These are phyloP conservation scores for Mesorhabditis belari DNA, from an alignment of 2,888 invertebrate species.

Conservation along the genomic window DNA sequence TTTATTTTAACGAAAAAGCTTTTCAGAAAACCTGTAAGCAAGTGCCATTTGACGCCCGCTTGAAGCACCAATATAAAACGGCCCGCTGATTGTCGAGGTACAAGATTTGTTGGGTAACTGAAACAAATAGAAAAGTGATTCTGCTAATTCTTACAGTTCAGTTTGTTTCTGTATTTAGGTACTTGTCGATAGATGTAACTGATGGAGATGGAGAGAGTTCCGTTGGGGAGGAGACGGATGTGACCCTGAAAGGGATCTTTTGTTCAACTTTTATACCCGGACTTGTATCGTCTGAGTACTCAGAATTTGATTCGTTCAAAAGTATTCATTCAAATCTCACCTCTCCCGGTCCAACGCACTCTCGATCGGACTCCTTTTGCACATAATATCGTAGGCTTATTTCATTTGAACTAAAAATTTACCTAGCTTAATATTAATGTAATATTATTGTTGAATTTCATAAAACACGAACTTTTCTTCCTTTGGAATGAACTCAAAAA, in stretches of 20 bases:
- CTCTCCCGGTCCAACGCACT: constrained; percentile 14
- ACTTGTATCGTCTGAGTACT: neutral
- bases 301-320: neutral
- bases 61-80: constrained; percentile 33
- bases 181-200: constrained; percentile 26
- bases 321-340: neutral
- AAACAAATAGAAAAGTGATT: constrained; percentile 1
- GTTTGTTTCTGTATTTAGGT: constrained; percentile 11
- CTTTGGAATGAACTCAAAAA: constrained; percentile 20
- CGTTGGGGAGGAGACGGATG: constrained; percentile 16
- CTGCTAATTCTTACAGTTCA: constrained; percentile 22
- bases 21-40: constrained; percentile 3
- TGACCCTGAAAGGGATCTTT: too few species aligned
- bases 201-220: constrained; percentile 20
- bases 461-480: constrained; percentile 12
- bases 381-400: constrained; percentile 28
- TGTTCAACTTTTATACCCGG: too few species aligned
- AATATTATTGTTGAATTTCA: neutral
- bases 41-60: constrained; percentile 14
- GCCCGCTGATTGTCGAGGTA: constrained; percentile 37
- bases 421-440: neutral
- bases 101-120: constrained; percentile 28
- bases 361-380: constrained; percentile 27
- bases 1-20: neutral
- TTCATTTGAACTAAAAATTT: neutral